Evolutionary conservation across 2,797 vertebrate species (phyloP), one percentile per base, ranked within the genome.

Genomic region (Sciurus carolinensis): DNA sequence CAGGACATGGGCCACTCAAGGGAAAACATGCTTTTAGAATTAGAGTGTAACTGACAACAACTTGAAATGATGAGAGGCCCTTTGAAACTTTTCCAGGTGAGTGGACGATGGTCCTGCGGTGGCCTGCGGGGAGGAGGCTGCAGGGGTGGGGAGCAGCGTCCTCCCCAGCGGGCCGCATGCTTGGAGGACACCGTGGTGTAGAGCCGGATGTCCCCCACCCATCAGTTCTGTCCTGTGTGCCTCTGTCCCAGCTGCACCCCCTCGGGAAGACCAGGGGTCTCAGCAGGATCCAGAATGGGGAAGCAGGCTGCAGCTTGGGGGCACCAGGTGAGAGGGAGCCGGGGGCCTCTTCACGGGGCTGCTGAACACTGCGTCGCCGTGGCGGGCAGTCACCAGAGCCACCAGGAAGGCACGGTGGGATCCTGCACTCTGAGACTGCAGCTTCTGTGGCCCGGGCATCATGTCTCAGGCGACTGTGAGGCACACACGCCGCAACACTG

Each of bases 201-300:
- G 15, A 52, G 1, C 52, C 14, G 1, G 52, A 15, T 14, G 15
- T 52, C 4, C 52, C 52, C 50, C 50, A 52, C 52, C 52, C 1
- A 17, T 52, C 52, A 54, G 52, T 54, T 17, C 52, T 54, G 14
- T 39, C 33, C 73, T 50, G 11, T 14, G 12, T 1, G 1, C 6
- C 24, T 39, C 69, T 36, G 12, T 13, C 26, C 30, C 3, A 33
- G 36, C 22, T 64, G 3, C 47, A 42, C 30, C 64, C 30, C 2
- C 44, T 8, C 22, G 28, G 42, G 13, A 36, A 7, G 54, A 36
- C 0, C 1, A 33, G 14, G 69, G 8, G 1, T 10, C 9, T 11
- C 20, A 9, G 5, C 30, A 76, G 64, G 71, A 5, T 17, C 28
- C 30, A 28, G 73, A n/a, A 12, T n/a, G 33, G 26, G 13, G 52